Evolutionary conservation across 2,113 vertebrate species (phyloP).

Genomic region (Colius striatus): DNA sequence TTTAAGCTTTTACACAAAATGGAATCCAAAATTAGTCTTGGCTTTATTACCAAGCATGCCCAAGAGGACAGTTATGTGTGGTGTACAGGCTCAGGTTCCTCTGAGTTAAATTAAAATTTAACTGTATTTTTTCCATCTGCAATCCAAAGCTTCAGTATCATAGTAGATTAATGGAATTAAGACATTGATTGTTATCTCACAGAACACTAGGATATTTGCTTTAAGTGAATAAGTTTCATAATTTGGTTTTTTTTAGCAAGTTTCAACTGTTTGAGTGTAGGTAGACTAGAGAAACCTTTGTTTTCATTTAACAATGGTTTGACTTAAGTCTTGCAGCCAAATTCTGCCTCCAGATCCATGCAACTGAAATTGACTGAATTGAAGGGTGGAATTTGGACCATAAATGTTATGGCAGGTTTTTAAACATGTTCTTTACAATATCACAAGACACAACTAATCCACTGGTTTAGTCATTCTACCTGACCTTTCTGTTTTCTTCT

Average conservation of each 20-base stretch:
- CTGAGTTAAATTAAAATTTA: slow-evolving; percentile 9
- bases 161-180: neutral
- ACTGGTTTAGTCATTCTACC: neutral
- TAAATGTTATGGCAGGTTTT: neutral
- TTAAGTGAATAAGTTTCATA: neutral
- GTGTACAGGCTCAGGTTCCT: neutral
- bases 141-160: neutral
- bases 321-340: neutral
- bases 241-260: neutral
- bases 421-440: neutral
- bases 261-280: neutral
- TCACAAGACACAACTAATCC: neutral
- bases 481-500: neutral
- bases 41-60: neutral
- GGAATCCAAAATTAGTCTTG: neutral
- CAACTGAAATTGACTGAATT: neutral
- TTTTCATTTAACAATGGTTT: neutral
- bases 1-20: slow-evolving; percentile 1
- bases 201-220: neutral
- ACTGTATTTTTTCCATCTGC: neutral
- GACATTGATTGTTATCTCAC: neutral
- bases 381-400: neutral
- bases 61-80: neutral
- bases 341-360: neutral
- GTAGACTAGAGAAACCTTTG: neutral